Conservation (phyloP, 2,888 invertebrate species). For the Capitulum mitella region DNA sequence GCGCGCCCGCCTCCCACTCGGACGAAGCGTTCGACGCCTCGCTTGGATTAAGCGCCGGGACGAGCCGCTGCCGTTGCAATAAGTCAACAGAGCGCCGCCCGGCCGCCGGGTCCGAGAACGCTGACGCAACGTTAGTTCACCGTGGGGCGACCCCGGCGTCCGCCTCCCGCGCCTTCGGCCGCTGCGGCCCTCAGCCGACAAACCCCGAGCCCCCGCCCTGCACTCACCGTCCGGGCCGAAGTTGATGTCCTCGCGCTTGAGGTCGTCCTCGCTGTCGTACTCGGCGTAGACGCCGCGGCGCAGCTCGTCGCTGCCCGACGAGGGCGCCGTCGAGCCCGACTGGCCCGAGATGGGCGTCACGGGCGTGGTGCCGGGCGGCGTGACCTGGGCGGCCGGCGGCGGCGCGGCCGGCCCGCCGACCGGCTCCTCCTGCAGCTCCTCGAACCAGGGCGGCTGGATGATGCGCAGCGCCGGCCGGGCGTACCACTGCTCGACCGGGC, state of each 20-base stretch:
- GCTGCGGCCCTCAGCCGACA: too few relatives aligned
- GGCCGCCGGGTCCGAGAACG: too few relatives aligned
- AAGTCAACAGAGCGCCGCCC: too few relatives aligned
- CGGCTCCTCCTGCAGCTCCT: constrained; percentile 62
- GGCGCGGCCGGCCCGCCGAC: constrained; percentile 25
- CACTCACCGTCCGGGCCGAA: constrained; percentile 62
- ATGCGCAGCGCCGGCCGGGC: constrained; percentile 84
- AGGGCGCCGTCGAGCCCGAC: constrained; percentile 33
- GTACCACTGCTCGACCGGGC: constrained; percentile 56
- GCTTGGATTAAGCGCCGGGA: too few relatives aligned
- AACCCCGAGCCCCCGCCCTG: too few relatives aligned
- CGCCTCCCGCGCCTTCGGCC: too few relatives aligned
- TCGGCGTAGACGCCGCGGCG: constrained; percentile 55
- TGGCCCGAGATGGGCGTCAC: constrained; percentile 34
- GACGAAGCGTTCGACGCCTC: too few relatives aligned
- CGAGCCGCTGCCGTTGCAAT: neutral
- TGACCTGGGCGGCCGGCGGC: constrained; percentile 33
- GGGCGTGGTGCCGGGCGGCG: constrained; percentile 34
- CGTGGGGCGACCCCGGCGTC: too few relatives aligned
- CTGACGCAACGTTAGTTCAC: too few relatives aligned
- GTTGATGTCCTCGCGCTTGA: constrained; percentile 75
- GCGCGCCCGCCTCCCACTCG: neutral
- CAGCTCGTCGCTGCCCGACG: constrained; percentile 50
- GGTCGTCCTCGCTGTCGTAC: constrained; percentile 82
- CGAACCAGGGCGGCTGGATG: constrained; percentile 91